These are phyloP conservation scores for Octomys mimax DNA, from an alignment of 2,797 vertebrate genomes.

Conservation along the genomic window DNA sequence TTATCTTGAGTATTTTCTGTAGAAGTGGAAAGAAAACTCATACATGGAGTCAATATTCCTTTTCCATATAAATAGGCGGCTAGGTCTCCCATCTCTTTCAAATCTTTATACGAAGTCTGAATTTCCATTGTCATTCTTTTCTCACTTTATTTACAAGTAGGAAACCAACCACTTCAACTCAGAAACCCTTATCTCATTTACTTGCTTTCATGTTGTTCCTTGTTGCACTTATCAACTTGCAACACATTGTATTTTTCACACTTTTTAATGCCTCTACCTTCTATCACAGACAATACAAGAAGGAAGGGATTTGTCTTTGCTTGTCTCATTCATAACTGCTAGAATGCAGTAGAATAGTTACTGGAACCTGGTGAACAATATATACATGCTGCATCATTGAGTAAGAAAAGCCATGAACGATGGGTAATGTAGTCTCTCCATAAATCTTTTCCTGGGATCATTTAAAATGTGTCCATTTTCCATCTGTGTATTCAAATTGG, in stretches of 20 bases:
- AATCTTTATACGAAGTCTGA: not conserved
- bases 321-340: not conserved
- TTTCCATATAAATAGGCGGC: not conserved
- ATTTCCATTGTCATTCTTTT: not conserved
- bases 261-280: not conserved
- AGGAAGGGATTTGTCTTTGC: not conserved
- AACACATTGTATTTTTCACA: not conserved
- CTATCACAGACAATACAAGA: not conserved
- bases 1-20: not conserved
- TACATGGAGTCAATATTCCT: not conserved
- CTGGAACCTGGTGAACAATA: not conserved
- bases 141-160: not conserved
- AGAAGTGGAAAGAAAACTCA: not conserved
- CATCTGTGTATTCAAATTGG: too few relatives aligned
- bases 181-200: not conserved
- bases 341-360: not conserved
- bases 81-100: not conserved
- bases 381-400: not conserved
- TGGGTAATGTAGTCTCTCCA: not conserved
- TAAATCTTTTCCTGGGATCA: not conserved
- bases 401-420: not conserved
- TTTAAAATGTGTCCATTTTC: conserved; percentile 9
- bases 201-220: not conserved
- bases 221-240: not conserved
- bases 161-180: not conserved